Conservation (phyloP, 2,113 vertebrate species). For the Hippocampus barbouri region DNA sequence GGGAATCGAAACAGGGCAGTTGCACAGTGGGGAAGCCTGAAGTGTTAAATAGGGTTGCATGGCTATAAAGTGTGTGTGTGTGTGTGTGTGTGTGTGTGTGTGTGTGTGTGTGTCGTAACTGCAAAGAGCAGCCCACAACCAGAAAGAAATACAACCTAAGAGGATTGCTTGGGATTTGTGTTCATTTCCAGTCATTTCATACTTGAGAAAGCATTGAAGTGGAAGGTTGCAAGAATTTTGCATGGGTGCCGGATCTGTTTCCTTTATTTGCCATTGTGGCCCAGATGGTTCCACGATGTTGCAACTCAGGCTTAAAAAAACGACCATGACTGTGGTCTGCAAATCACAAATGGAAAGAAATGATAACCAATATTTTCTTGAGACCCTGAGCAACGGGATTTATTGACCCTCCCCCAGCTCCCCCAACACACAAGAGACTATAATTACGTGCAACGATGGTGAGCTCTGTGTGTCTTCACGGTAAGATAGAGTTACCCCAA, state of each 20-base stretch:
- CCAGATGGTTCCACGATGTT: constrained; percentile 28
- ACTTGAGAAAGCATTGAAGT: constrained; percentile 38
- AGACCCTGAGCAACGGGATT: constrained; percentile 19
- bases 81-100: not conserved
- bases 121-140: constrained; percentile 24
- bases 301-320: constrained; percentile 31
- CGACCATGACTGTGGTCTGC: constrained; percentile 26
- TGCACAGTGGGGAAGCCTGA: not conserved
- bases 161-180: constrained; percentile 52
- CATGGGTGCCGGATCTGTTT: constrained; percentile 31
- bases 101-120: constrained; percentile 17
- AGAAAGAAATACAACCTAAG: constrained; percentile 26
- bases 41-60: constrained; percentile 35
- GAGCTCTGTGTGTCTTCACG: constrained; percentile 23
- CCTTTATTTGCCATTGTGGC: constrained; percentile 40
- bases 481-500: constrained; percentile 35
- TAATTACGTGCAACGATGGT: constrained; percentile 39
- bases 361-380: constrained; percentile 33
- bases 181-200: constrained; percentile 48
- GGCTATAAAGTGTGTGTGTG: constrained; percentile 17
- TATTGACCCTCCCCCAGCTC: constrained; percentile 18
- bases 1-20: constrained; percentile 32
- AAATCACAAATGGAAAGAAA: constrained; percentile 43
- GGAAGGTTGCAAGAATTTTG: constrained; percentile 45
- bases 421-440: constrained; percentile 35